These are phyloP conservation scores for Vicugna pacos DNA, from an alignment of 2,113 vertebrate genomes.

Conservation along the genomic window DNA sequence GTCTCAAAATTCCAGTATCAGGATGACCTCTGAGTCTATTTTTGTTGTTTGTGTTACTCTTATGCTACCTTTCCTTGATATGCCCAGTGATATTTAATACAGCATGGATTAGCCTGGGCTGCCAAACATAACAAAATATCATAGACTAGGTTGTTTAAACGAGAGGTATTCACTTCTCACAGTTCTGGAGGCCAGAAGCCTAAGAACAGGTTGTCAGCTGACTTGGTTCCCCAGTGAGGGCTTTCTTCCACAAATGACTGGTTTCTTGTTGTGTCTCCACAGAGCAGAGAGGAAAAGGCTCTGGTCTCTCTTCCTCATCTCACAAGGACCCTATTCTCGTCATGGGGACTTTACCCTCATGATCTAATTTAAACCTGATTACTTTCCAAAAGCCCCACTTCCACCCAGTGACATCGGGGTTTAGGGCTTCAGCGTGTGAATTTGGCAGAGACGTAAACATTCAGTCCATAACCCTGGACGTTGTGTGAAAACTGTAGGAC, in stretches of 20 bases:
- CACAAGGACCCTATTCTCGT: neutral
- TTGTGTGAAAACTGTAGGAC: neutral
- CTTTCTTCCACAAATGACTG: neutral
- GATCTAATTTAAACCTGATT: neutral
- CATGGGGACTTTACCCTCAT: neutral
- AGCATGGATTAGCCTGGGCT: rapidly evolving
- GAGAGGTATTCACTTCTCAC: neutral
- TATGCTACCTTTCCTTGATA: neutral
- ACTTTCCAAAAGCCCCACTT: neutral
- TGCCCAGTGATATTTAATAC: neutral
- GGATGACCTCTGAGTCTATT: neutral
- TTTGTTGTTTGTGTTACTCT: neutral
- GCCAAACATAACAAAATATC: neutral
- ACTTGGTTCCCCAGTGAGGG: rapidly evolving
- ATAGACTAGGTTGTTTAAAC: neutral
- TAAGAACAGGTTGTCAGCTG: neutral
- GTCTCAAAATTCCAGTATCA: neutral
- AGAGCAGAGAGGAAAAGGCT: neutral
- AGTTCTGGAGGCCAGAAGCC: neutral
- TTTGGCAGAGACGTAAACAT: neutral
- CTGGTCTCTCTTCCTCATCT: neutral
- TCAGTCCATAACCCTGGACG: neutral
- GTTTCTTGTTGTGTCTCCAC: neutral
- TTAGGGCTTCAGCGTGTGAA: neutral
- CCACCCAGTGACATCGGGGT: neutral